These are phyloP conservation scores for Choristoneura fumiferana DNA, from an alignment of 1,140 invertebrate genomes.

Conservation along the genomic window DNA sequence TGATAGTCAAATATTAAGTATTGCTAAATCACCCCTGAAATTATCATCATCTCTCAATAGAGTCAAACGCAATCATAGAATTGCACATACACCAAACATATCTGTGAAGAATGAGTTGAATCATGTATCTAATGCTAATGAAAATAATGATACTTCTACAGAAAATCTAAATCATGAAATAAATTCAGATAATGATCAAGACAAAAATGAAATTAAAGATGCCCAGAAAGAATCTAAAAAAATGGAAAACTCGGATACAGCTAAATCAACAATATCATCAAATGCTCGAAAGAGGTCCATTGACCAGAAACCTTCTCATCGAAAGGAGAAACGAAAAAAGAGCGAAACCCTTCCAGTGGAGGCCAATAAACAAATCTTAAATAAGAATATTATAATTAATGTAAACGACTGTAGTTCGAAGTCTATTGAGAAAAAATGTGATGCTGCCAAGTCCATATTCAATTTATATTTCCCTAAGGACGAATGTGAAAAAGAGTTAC, in stretches of 20 bases:
- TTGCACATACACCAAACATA: neutral
- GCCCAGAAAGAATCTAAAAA: constrained; percentile 25
- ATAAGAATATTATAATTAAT: constrained; percentile 43
- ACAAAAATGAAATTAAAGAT: constrained; percentile 21
- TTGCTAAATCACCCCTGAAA: constrained; percentile 37
- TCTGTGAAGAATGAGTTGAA: neutral
- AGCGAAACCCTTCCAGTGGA: constrained; percentile 37
- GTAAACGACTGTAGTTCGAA: constrained; percentile 38
- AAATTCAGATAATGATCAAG: neutral
- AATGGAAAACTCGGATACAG: constrained; percentile 28
- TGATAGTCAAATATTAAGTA: constrained; percentile 38
- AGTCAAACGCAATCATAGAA: neutral
- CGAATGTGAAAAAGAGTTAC: constrained; percentile 30
- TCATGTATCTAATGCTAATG: neutral
- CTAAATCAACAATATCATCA: constrained; percentile 31
- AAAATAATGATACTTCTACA: neutral
- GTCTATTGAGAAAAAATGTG: constrained; percentile 36
- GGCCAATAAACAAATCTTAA: constrained; percentile 35
- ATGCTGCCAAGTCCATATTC: constrained; percentile 35
- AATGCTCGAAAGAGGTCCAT: constrained; percentile 58
- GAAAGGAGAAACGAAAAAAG: constrained; percentile 74
- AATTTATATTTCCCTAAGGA: constrained; percentile 48
- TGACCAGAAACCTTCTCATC: constrained; percentile 64
- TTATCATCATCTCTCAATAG: constrained; percentile 14
- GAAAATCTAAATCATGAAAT: neutral